These are phyloP conservation scores for Eupeodes corollae DNA, from an alignment of 1,140 invertebrate genomes.

Conservation along the genomic window DNA sequence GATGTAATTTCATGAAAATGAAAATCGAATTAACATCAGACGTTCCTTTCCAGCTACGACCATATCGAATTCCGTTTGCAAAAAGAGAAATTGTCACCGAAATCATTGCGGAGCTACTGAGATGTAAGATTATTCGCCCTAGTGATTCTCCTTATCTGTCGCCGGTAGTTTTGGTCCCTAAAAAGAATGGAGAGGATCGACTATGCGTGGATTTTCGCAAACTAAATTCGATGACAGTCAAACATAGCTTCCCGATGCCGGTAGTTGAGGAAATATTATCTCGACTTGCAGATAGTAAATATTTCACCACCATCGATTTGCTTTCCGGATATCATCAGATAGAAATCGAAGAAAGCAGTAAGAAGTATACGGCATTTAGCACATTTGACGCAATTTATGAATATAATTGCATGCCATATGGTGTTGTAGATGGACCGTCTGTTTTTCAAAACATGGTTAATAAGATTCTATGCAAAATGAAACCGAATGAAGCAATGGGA, in stretches of 20 bases:
- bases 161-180: conserved; percentile 18
- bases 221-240: too few relatives aligned
- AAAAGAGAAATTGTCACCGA: too few relatives aligned
- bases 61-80: too few relatives aligned
- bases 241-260: too few relatives aligned
- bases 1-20: conserved; percentile 6
- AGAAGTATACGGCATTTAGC: conserved; percentile 39
- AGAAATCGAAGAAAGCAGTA: conserved; percentile 24
- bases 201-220: too few relatives aligned
- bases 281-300: conserved; percentile 18
- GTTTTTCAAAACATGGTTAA: conserved; percentile 14
- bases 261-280: too few relatives aligned
- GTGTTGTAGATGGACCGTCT: conserved; percentile 28
- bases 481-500: conserved; percentile 10
- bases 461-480: neutral
- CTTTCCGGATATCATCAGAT: conserved; percentile 43
- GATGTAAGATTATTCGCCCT: conserved; percentile 12
- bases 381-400: conserved; percentile 17
- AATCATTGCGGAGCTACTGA: neutral
- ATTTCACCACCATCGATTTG: conserved; percentile 36
- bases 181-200: conserved; percentile 14
- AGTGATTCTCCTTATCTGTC: conserved; percentile 15
- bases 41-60: too few relatives aligned
- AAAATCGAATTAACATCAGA: conserved; percentile 5
- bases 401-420: conserved; percentile 27